Conservation (phyloP, 2,113 vertebrate genomes). For the Phrynocephalus versicolor region DNA sequence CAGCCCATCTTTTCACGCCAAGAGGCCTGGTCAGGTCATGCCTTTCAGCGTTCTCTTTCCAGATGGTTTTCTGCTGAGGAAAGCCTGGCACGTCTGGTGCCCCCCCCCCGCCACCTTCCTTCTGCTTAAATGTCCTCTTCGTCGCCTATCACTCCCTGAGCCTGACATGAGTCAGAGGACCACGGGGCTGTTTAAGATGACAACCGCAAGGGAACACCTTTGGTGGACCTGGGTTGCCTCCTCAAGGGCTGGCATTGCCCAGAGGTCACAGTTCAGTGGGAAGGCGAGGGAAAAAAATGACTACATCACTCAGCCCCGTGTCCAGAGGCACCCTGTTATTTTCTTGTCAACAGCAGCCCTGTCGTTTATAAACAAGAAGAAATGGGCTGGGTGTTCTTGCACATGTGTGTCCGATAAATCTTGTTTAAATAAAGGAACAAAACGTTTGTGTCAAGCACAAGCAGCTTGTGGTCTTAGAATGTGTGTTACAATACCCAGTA, state of each 20-base stretch:
- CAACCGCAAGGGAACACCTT: background rate
- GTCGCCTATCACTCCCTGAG: too few relatives aligned
- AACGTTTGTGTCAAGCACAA: too few relatives aligned
- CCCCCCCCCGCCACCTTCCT: background rate
- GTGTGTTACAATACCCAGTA: too few relatives aligned
- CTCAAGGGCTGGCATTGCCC: background rate
- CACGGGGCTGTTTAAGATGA: background rate
- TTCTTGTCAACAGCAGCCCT: background rate
- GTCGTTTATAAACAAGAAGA: background rate
- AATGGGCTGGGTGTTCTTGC: background rate
- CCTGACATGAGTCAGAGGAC: background rate
- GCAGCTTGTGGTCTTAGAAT: too few relatives aligned
- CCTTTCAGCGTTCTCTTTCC: conserved; percentile 1
- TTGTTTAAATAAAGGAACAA: too few relatives aligned
- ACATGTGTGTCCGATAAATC: background rate
- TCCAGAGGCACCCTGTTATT: too few relatives aligned
- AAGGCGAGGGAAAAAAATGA: too few relatives aligned
- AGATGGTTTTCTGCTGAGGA: conserved; percentile 2
- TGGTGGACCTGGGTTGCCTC: background rate
- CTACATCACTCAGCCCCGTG: too few relatives aligned
- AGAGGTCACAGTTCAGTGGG: too few relatives aligned
- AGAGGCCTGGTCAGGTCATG: conserved; percentile 3
- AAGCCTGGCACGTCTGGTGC: background rate
- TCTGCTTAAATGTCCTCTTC: background rate
- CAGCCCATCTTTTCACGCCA: background rate